These are phyloP conservation scores for Anarsia innoxiella DNA, from an alignment of 2,888 invertebrate species.

Conservation along the genomic window DNA sequence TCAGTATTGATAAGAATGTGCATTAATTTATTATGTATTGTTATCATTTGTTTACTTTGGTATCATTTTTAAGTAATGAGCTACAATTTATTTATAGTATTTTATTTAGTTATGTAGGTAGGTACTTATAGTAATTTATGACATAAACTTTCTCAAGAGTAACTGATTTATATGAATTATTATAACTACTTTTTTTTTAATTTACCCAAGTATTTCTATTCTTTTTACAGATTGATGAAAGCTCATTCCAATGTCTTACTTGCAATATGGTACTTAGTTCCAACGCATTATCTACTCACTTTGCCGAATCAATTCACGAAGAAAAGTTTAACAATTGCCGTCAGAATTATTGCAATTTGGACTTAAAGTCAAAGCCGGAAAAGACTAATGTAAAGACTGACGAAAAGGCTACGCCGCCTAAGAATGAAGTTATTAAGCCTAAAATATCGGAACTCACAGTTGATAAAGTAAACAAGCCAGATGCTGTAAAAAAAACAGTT, in stretches of 20 bases:
- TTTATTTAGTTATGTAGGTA: too few relatives aligned
- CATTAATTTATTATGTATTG: too few relatives aligned
- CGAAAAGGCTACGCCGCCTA: too few relatives aligned
- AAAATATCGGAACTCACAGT: background rate
- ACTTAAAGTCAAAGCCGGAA: background rate
- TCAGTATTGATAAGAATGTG: too few relatives aligned
- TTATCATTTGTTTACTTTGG: too few relatives aligned
- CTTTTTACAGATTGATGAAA: constrained; percentile 35
- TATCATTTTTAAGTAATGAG: too few relatives aligned
- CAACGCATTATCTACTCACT: constrained; percentile 21
- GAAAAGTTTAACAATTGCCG: constrained; percentile 17
- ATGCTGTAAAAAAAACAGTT: background rate
- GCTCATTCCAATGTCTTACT: constrained; percentile 38
- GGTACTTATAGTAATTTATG: too few relatives aligned
- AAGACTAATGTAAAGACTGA: background rate
- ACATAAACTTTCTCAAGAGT: too few relatives aligned
- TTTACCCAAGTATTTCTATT: background rate
- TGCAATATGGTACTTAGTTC: constrained; percentile 29
- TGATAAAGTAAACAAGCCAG: background rate
- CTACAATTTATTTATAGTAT: too few relatives aligned
- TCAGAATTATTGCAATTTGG: background rate
- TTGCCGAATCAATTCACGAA: constrained; percentile 22
- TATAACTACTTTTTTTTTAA: too few relatives aligned
- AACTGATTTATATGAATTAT: too few relatives aligned
- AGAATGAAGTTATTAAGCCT: too few relatives aligned